These are phyloP conservation scores for Xestia rhomboidea DNA, from an alignment of 2,888 invertebrate species.

Conservation along the genomic window DNA sequence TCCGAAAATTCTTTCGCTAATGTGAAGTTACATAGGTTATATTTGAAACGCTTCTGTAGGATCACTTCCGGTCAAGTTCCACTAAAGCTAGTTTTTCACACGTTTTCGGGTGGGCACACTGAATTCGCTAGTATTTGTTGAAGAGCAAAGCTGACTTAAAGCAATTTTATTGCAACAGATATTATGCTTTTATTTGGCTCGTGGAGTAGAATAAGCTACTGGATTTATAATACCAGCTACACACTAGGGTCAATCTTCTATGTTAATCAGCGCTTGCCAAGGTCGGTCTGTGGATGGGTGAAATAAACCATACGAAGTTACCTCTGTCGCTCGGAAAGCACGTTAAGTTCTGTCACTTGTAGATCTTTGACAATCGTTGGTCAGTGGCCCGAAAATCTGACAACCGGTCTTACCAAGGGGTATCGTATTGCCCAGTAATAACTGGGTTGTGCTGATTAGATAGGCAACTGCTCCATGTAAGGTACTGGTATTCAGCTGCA, in stretches of 20 bases:
- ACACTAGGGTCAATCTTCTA: neutral
- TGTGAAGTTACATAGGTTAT: neutral
- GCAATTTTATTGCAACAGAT: too few relatives aligned
- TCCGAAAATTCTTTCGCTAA: neutral
- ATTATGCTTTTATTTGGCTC: neutral
- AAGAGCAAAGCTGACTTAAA: neutral
- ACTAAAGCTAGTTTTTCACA: neutral
- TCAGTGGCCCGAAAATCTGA: neutral
- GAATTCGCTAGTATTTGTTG: neutral
- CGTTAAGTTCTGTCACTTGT: neutral
- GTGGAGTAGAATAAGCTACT: neutral
- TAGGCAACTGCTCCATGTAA: neutral
- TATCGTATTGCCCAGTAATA: too few relatives aligned
- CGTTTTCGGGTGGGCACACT: neutral
- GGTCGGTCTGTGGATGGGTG: neutral
- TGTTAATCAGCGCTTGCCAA: neutral
- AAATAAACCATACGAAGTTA: neutral
- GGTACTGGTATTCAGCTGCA: neutral
- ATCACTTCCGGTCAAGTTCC: neutral
- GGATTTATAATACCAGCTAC: neutral
- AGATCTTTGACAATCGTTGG: neutral
- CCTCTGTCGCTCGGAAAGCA: neutral
- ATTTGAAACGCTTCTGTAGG: neutral
- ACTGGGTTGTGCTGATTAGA: too few relatives aligned
- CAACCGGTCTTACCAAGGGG: neutral